Base-by-base conservation (phyloP, 2,888 invertebrate species). In the Tenthredo livida region DNA sequence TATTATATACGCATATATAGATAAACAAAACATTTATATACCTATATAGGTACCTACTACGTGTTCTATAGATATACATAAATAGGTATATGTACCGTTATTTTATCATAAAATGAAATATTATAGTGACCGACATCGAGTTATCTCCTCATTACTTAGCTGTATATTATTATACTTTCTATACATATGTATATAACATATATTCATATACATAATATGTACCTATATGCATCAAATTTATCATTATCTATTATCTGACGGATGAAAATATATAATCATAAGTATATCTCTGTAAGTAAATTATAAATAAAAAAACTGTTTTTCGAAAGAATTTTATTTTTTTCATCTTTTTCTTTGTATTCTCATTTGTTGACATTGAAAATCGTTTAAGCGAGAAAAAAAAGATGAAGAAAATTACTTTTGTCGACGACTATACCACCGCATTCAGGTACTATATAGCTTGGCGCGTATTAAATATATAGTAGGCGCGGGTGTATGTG, bases 61-160 rank as follows among this genome's bases (percentile, higher is more conserved):
- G 21, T 37, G 37, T 17, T 17, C 67, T 21, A 21, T 21, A 43
- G 7, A n/a, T 43, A 43, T 33, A 33, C 2, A 33, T 43, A 25
- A 73, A 61, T 61, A 61, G 61, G 61, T 61, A 25, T 61, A 61
- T 37, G 7, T 61, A 21, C 61, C 10, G 21, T 61, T 61, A 61
- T 61, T 61, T 61, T 25, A 21, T 61, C 61, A 29, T 40, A 37
- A 37, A 70, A 70, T 70, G 40, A 70, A 70, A 70, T 70, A 40
- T 70, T 70, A 70, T 70, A 70, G 37, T 70, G 70, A 40, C 37
- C 70, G 33, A 70, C 70, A 33, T 70, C 70, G 7, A 33, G 70
- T 37, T 70, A 70, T 70, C 61, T 70, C 15, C 33, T 70, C 70
- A 37, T 70, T 10, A 21, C 61, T 61, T 21, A 10, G 25, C 25